Evolutionary conservation across 2,888 invertebrate species (phyloP).

Genomic region (Nezara viridula): DNA sequence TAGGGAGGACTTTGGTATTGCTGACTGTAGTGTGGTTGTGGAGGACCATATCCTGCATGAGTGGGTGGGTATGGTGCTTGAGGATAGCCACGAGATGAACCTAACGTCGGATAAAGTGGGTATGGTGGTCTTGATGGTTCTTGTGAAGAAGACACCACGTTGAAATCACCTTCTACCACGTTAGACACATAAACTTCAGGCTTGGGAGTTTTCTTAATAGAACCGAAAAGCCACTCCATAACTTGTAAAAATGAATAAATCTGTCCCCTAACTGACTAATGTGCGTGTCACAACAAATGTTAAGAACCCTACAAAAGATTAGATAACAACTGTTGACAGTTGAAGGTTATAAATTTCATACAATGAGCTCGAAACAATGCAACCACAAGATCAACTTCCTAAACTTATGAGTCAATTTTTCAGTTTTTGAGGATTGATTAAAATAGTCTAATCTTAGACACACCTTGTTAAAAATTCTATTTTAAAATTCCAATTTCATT

Average conservation of each 20-base stretch:
- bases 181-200: conserved; percentile 30
- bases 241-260: neutral
- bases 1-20: neutral
- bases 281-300: neutral
- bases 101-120: neutral
- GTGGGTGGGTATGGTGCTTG: neutral
- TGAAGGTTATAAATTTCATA: neutral
- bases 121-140: neutral
- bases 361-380: neutral
- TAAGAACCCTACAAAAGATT: neutral
- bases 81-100: neutral
- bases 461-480: too few species aligned
- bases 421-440: neutral
- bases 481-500: too few species aligned
- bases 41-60: neutral
- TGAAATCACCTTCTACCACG: conserved; percentile 31
- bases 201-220: conserved; percentile 16
- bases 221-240: conserved; percentile 42
- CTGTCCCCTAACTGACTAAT: neutral
- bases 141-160: conserved; percentile 1
- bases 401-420: neutral
- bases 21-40: neutral
- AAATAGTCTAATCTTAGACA: neutral
- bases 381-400: neutral
- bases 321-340: conserved; percentile 1